These are phyloP conservation scores for Phenganax marumi DNA, from an alignment of 92 coral and sea anemone species.

Conservation along the genomic window DNA sequence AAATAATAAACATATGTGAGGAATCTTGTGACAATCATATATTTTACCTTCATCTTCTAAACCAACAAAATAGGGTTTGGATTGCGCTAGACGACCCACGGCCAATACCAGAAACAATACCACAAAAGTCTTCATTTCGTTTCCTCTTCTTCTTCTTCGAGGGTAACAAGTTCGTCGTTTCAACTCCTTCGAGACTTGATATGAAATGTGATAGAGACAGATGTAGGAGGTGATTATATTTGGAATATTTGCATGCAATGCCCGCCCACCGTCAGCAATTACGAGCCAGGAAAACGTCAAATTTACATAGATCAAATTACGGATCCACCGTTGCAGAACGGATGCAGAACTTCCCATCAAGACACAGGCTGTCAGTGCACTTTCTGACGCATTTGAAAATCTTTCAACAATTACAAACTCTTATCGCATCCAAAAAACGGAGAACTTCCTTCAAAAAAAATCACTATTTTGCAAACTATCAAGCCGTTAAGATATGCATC, in stretches of 20 bases:
- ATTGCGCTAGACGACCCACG: neutral
- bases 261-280: constrained; percentile 25
- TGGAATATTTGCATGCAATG: neutral
- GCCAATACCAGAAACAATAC: neutral
- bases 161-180: neutral
- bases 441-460: neutral
- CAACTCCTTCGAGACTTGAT: neutral
- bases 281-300: neutral
- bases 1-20: too few species aligned
- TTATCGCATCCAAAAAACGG: neutral
- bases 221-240: neutral
- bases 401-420: neutral
- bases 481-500: too few species aligned
- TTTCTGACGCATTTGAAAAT: neutral
- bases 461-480: too few species aligned
- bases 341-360: neutral
- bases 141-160: neutral
- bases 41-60: too few species aligned
- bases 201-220: neutral
- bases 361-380: neutral
- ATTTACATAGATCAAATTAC: constrained; percentile 25
- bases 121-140: constrained; percentile 20
- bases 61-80: too few species aligned
- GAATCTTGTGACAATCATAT: too few species aligned
- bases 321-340: neutral